phyloP scores from a whole-genome alignment of 1,140 invertebrate genomes.

The Apolygus lucorum region DNA sequence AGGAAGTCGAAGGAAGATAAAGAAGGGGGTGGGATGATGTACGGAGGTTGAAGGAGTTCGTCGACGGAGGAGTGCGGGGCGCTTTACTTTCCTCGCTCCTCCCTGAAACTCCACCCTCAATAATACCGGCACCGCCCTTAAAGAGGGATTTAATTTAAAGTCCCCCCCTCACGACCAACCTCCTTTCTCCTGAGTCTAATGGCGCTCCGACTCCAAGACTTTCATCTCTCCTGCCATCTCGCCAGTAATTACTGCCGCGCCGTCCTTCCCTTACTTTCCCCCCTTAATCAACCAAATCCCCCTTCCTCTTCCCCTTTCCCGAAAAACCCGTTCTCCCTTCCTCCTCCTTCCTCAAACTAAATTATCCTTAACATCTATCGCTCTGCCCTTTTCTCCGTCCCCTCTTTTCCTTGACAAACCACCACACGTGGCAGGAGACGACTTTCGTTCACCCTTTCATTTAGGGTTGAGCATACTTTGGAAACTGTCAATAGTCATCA shows the following conservation, averaged over 20 bases:
- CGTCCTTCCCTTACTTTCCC: not conserved
- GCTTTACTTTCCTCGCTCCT: not conserved
- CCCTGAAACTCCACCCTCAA: not conserved
- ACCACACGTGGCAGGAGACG: too few relatives aligned
- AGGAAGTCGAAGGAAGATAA: too few relatives aligned
- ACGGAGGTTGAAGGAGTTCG: too few relatives aligned
- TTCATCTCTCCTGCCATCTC: not conserved
- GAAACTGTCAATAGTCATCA: too few relatives aligned
- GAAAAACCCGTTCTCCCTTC: too few relatives aligned
- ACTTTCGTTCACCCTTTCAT: too few relatives aligned
- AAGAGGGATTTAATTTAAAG: slow-evolving; percentile 1
- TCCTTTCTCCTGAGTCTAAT: not conserved
- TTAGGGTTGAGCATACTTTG: too few relatives aligned
- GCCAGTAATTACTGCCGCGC: not conserved
- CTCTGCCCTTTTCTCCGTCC: not conserved
- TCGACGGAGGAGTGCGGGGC: too few relatives aligned
- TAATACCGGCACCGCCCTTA: not conserved
- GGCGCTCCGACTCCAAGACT: not conserved
- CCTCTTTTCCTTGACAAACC: too few relatives aligned
- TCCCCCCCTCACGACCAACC: not conserved
- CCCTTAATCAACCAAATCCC: not conserved
- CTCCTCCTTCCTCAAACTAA: not conserved
- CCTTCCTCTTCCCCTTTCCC: not conserved
- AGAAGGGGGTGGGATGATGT: too few relatives aligned
- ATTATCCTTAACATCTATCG: not conserved